Base-by-base conservation (phyloP, 1,140 invertebrate species). In the Agrypnia vestita region DNA sequence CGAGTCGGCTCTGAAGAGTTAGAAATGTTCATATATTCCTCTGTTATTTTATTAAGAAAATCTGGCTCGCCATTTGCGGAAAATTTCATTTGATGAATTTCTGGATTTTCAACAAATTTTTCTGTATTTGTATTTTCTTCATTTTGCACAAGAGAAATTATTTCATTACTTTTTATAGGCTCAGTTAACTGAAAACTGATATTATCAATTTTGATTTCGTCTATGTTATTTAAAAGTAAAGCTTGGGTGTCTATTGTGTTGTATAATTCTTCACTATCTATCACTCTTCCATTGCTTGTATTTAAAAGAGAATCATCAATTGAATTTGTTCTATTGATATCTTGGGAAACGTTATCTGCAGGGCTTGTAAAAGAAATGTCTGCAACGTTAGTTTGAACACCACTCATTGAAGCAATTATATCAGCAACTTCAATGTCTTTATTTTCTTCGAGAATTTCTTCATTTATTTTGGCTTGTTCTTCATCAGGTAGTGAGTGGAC, bases 401-500 rank as follows among this genome's bases (percentile, higher is more conserved):
- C 11, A 13, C 12, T 72, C 4, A n/a, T 72, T n/a, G 44, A 35
- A 44, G 25, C 21, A 76, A 21, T 44, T 61, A 56, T 51, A 55
- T 61, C 43, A 10, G 53, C n/a, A 47, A 44, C 46, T 8, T 21
- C 51, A 47, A 76, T 35, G 0, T 21, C 44, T 53, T 64, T 46
- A 64, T 55, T 77, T 43, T 21, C 49, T 69, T 53, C 49, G n/a
- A 9, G 6, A 15, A 47, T 35, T 56, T 77, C 61, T 35, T 49
- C 11, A 19, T 67, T 69, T 62, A 77, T 67, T 53, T 49, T 55
- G 9, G 49, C 49, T 15, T 49, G 56, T 53, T 46, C 59, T 43
- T 64, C 19, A 9, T 10, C 12, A 17, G 61, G 25, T 19, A 53
- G 46, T 46, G 47, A 62, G 44, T 25, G 78, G 0, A 85, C 55